Evolutionary conservation across 2,888 invertebrate genomes (phyloP), one percentile per base, ranked within the genome.

Genomic region (Dysmachus trigonus): DNA sequence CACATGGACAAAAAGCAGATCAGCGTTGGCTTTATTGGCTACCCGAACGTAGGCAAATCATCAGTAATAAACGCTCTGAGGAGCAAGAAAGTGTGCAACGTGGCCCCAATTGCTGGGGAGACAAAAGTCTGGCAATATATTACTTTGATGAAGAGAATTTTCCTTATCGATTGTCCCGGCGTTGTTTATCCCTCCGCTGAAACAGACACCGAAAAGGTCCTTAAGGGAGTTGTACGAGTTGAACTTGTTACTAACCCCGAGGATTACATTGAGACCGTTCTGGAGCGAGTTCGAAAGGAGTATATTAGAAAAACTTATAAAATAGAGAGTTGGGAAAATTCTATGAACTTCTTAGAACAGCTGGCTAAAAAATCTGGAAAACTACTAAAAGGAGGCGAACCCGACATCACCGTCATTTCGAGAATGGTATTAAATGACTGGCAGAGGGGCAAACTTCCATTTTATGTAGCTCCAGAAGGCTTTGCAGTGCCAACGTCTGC

Each of bases 51-150:
- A 4, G 99, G 99, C 0, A 99, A 99, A 92, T 99, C 98, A 87
- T 99, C 99, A 0, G 95, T 99, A 6, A 99, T 99, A 88, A 99
- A 99, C 92, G 98, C 99, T 0, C 93, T 99, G 86, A 94, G 98
- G 85, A 96, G 97, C 10, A 98, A 99, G 90, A 99, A 99, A 93
- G 99, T 99, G 0, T 99, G 99, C 91, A 99, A 98, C 92, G 98
- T 96, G 0, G 99, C 99, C 4, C 99, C 99, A 0, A 98, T 99
- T 90, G 99, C 99, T 86, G 99, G 99, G 5, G 97, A 98, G 92
- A 98, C 97, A 0, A 98, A 98, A 93, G 98, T 99, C 1, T 99
- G 99, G 99, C 99, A 99, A 91, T 99, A 99, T 91, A 98, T 99
- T 71, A 99, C 99, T 0, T 92, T 99, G 85, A 99, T 99, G 99